Evolutionary conservation across 2,797 vertebrate genomes (phyloP).

Genomic region (Rhodeus uyekii): DNA sequence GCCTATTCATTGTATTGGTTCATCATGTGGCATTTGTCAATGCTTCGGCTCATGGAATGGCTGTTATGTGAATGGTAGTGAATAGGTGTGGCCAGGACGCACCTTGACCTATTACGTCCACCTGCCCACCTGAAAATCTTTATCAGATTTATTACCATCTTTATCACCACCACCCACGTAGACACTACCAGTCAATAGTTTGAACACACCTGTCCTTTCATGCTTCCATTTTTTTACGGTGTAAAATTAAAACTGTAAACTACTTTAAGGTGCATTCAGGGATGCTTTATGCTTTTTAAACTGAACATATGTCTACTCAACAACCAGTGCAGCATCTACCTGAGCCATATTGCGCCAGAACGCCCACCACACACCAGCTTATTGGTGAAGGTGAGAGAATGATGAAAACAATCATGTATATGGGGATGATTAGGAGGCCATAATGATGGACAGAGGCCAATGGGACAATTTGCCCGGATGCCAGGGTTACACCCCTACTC

Average conservation of each 20-base stretch:
- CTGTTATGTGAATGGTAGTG: neutral
- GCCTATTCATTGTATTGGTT: constrained; percentile 1
- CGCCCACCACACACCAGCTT: too few relatives aligned
- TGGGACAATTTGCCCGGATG: too few relatives aligned
- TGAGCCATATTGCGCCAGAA: too few relatives aligned
- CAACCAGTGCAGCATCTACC: too few relatives aligned
- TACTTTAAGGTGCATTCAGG: too few relatives aligned
- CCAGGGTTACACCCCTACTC: neutral
- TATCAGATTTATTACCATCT: constrained; percentile 50
- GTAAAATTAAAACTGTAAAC: neutral
- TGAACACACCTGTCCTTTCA: constrained; percentile 1
- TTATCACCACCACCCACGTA: constrained; percentile 27
- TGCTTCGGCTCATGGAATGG: constrained; percentile 4
- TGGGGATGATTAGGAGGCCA: too few relatives aligned
- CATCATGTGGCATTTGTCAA: neutral
- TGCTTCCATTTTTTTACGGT: neutral
- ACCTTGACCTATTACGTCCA: constrained; percentile 62
- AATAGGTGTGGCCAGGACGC: constrained; percentile 52
- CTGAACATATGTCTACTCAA: too few relatives aligned
- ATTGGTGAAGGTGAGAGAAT: too few relatives aligned
- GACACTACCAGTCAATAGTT: neutral
- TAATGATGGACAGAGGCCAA: too few relatives aligned
- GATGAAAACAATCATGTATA: too few relatives aligned
- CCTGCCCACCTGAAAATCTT: constrained; percentile 47
- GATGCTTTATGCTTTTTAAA: too few relatives aligned